Percentiles rank a stretch among this genome's conserved stretches.
Conservation (phyloP, 2,113 vertebrate genomes). For the Aegithalos caudatus region DNA sequence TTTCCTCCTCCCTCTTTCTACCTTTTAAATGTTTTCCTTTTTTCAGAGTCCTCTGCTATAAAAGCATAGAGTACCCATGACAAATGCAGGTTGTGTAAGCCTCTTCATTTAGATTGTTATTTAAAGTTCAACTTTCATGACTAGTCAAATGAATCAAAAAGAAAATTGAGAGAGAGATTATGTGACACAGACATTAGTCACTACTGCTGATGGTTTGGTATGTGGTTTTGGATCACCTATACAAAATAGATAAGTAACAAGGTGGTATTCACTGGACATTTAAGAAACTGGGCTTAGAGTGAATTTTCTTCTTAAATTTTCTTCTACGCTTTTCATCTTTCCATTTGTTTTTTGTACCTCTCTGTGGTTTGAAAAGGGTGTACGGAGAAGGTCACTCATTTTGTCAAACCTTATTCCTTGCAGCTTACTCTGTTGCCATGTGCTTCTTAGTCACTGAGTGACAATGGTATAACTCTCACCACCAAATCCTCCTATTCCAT, state of each 20-base stretch:
- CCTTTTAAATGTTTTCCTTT: neutral
- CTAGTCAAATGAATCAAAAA: slow-evolving; percentile 46
- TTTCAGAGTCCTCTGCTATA: neutral
- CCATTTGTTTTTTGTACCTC: neutral
- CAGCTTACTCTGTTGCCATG: neutral
- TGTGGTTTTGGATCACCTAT: neutral
- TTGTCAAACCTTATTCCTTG: neutral
- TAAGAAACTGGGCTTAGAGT: neutral
- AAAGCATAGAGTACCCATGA: neutral
- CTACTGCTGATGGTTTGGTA: neutral
- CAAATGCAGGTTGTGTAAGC: slow-evolving; percentile 42
- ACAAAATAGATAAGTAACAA: neutral
- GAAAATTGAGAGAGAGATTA: slow-evolving; percentile 5
- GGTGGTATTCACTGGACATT: neutral
- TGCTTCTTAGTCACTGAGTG: neutral
- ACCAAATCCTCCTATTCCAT: neutral
- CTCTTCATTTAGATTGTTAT: slow-evolving; percentile 58
- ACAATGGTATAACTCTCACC: neutral
- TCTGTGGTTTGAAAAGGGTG: neutral
- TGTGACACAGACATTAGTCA: slow-evolving; percentile 48
- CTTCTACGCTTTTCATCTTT: neutral
- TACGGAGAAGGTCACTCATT: neutral
- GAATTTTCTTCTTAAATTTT: neutral
- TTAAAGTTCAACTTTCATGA: slow-evolving; percentile 63
- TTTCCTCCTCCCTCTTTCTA: neutral